Evolutionary conservation across 2,797 vertebrate genomes (phyloP).

Genomic region (Pachyuromys duprasi): DNA sequence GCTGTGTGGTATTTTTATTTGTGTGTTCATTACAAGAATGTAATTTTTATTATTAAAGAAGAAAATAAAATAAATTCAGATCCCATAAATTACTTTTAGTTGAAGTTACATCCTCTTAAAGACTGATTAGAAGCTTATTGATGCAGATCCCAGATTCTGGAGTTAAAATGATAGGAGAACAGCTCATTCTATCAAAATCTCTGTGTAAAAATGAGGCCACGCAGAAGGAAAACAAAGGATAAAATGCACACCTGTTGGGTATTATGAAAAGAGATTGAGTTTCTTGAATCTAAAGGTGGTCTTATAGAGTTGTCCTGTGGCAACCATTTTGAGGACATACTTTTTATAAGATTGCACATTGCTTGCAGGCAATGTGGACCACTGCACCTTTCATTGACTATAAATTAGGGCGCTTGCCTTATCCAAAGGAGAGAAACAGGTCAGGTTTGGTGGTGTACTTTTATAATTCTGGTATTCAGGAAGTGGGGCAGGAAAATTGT

Average conservation of each 20-base stretch:
- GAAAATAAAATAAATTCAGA: background rate
- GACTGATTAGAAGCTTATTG: conserved; percentile 30
- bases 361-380: background rate
- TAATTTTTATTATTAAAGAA: background rate
- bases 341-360: background rate
- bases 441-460: too few species aligned
- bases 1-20: background rate
- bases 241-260: background rate
- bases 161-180: conserved; percentile 15
- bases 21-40: background rate
- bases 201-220: conserved; percentile 22
- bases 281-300: conserved; percentile 5
- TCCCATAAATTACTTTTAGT: background rate
- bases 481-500: background rate
- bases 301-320: background rate
- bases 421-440: background rate
- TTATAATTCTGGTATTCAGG: background rate
- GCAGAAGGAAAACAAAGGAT: conserved; percentile 44
- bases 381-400: background rate
- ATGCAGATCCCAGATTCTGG: conserved; percentile 22
- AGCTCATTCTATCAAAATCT: conserved; percentile 29
- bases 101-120: background rate
- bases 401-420: background rate
- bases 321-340: background rate
- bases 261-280: background rate